Evolutionary conservation across 2,888 invertebrate genomes (phyloP), one percentile per base, ranked within the genome.

Genomic region (Drosophila setosimentum): DNA sequence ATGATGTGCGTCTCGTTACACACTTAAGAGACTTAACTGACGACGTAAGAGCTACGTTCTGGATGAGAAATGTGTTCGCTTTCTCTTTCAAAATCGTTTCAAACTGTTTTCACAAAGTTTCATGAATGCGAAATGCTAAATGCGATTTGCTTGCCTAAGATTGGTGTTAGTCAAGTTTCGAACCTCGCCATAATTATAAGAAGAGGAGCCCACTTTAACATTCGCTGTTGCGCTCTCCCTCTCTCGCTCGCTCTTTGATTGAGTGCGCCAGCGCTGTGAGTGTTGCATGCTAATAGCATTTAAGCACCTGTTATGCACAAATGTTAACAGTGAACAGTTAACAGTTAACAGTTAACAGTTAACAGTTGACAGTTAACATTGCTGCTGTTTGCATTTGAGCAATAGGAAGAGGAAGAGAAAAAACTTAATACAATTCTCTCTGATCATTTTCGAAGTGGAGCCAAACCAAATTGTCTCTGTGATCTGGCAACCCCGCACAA

Each of bases 221-320:
- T 16, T 53, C 10, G 4, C n/a, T 18, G 18, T n/a, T 11, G 40
- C 62, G 11, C 48, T 61, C 58, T 61, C 37, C 49, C 21, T 53
- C 30, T 13, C 16, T 3, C 5, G 5, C 54, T 58, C 58, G 58
- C 49, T 45, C 33, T 16, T 21, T 40, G 10, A 16, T 3, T 0
- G 2, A 42, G n/a, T 72, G 83, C 80, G 80, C 72, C 24, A 11
- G 51, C 60, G 71, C 60, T 7, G 18, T 11, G 60, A 45, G 53
- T 63, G 29, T 29, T 3, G 4, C 32, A 40, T 55, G 45, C 45
- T 59, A 60, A 51, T 57, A 73, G 73, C 78, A 79, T 75, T 79
- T 79, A 61, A 58, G 70, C 51, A 71, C 24, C 29, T 67, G 81
- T 66, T 80, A 42, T 55, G 7, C 27, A 6, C 45, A 40, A 13